phyloP scores from a whole-genome alignment of 2,888 invertebrate species.

The Tinea pellionella region DNA sequence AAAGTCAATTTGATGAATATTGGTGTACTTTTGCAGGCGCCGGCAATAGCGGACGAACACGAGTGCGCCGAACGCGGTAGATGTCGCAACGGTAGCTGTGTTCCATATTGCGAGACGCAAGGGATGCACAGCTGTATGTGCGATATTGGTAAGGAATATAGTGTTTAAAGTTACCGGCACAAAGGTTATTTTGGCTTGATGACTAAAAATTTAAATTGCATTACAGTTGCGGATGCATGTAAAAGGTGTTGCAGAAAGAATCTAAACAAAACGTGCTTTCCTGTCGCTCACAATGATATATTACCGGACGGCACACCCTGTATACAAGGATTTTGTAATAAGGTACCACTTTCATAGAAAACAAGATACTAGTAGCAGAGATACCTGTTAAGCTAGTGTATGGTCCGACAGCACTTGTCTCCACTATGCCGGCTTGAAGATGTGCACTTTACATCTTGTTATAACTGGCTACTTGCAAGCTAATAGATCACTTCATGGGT shows the following conservation, averaged over 20 bases:
- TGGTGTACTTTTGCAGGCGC: constrained; percentile 67
- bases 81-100: constrained; percentile 90
- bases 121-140: constrained; percentile 96
- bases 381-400: no score
- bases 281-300: constrained; percentile 88
- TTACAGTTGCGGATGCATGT: constrained; percentile 90
- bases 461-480: no score
- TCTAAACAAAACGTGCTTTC: constrained; percentile 91
- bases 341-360: constrained; percentile 67
- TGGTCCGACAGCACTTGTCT: no score
- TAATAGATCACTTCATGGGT: no score
- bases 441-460: no score
- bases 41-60: constrained; percentile 87
- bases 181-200: no score
- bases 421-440: no score
- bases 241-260: constrained; percentile 93
- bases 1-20: no score
- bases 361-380: no score
- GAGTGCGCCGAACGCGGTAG: constrained; percentile 92
- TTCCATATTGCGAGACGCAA: constrained; percentile 95
- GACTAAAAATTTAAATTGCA: no score
- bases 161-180: no score
- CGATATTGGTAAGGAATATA: constrained; percentile 79
- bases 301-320: constrained; percentile 95
- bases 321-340: constrained; percentile 96